Conservation (phyloP, 2,888 invertebrate species). For the Cryptosula pallasiana region DNA sequence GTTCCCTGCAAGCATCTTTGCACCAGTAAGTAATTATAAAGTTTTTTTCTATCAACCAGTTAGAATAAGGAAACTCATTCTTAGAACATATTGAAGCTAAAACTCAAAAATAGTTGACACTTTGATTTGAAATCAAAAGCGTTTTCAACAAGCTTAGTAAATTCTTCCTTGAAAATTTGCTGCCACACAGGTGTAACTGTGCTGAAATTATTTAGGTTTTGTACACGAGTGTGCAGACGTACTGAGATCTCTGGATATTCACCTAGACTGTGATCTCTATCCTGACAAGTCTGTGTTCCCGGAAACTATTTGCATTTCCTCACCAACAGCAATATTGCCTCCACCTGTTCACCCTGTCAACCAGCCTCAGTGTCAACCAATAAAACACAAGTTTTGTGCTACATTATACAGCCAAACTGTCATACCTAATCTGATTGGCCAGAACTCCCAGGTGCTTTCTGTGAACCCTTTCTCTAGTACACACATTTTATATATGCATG, state of each 20-base stretch:
- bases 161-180: too few species aligned
- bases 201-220: not conserved
- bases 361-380: not conserved
- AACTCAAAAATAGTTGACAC: too few species aligned
- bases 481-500: too few species aligned
- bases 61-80: not conserved
- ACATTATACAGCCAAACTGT: not conserved
- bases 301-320: not conserved
- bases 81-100: not conserved
- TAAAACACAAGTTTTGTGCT: not conserved
- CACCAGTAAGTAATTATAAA: not conserved
- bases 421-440: conserved; percentile 7
- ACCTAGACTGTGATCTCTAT: not conserved
- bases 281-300: conserved; percentile 12
- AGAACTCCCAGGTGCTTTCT: not conserved
- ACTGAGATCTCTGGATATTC: not conserved
- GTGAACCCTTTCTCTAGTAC: too few species aligned
- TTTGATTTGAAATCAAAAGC: too few species aligned
- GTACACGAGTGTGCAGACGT: not conserved
- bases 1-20: conserved; percentile 9
- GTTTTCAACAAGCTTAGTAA: too few species aligned
- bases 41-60: too few species aligned
- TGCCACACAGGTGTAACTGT: too few species aligned
- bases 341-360: not conserved
- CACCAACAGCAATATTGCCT: not conserved